Evolutionary conservation across 2,888 invertebrate genomes (phyloP).

Genomic region (Hipparchia sbordonii): DNA sequence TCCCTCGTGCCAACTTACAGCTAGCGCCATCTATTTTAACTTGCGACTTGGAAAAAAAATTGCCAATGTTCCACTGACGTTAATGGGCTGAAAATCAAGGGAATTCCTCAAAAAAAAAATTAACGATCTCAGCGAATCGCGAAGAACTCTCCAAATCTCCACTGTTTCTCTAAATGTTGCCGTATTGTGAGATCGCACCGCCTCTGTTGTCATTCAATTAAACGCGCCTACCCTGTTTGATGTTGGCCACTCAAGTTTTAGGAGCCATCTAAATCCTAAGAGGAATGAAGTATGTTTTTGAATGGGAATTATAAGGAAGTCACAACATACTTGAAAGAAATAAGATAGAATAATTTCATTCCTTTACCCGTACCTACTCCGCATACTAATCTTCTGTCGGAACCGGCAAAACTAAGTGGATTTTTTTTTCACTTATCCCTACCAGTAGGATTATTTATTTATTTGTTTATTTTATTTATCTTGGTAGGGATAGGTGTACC

Average conservation of each 20-base stretch:
- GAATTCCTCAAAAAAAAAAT: neutral
- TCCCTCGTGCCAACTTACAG: no score
- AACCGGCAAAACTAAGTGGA: no score
- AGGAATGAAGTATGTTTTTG: neutral
- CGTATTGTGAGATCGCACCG: neutral
- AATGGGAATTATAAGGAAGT: neutral
- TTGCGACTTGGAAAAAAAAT: no score
- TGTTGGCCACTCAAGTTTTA: neutral
- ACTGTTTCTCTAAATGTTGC: slow-evolving; percentile 1
- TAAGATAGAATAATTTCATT: no score
- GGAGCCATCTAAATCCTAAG: neutral
- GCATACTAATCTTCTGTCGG: no score
- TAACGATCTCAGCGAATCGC: neutral
- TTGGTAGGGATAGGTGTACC: no score
- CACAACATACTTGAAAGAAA: neutral
- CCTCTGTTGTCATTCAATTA: neutral
- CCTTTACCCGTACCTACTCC: no score
- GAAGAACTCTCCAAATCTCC: neutral
- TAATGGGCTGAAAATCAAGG: neutral
- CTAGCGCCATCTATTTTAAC: no score
- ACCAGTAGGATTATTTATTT: no score
- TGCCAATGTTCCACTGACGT: no score
- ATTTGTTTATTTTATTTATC: no score
- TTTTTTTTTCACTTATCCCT: no score
- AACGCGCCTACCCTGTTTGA: neutral